A percentile compares a stretch with the other conserved stretches of the same genome.
phyloP scores from a whole-genome alignment of 2,797 vertebrate species.

The Anabacerthia variegaticeps region DNA sequence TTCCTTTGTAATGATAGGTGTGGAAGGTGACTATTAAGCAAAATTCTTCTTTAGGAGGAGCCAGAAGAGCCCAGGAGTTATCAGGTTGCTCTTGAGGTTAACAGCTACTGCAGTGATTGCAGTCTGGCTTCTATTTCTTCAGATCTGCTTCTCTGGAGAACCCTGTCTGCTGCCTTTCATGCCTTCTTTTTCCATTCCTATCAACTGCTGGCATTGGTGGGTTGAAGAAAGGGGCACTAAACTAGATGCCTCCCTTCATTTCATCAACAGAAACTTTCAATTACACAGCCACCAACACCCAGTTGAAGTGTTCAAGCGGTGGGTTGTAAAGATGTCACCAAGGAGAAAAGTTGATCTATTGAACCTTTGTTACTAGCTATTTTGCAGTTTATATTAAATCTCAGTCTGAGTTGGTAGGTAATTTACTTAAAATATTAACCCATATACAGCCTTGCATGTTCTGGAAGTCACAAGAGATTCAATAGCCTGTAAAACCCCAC shows the following conservation, averaged over 20 bases:
- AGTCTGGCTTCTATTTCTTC: neutral
- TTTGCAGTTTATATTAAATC: neutral
- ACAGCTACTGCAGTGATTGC: neutral
- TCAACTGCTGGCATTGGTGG: neutral
- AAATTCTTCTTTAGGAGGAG: neutral
- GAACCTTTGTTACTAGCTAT: neutral
- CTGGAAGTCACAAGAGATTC: neutral
- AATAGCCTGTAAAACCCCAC: neutral
- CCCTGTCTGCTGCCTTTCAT: neutral
- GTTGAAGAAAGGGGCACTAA: neutral
- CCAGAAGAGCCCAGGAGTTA: neutral
- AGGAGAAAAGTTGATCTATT: neutral
- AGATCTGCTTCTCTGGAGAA: neutral
- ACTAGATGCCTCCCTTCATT: neutral
- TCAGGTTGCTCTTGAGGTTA: neutral
- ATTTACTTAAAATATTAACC: neutral
- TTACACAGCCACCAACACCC: neutral
- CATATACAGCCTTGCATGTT: neutral
- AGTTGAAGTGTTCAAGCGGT: neutral
- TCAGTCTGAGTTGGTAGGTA: neutral
- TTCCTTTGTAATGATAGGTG: neutral
- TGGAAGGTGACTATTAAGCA: neutral
- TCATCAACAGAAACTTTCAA: conserved; percentile 11
- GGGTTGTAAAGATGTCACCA: neutral
- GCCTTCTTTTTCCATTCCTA: neutral